Evolutionary conservation across 2,113 vertebrate species (phyloP), one percentile per base, ranked within the genome.

Genomic region (Colius striatus): DNA sequence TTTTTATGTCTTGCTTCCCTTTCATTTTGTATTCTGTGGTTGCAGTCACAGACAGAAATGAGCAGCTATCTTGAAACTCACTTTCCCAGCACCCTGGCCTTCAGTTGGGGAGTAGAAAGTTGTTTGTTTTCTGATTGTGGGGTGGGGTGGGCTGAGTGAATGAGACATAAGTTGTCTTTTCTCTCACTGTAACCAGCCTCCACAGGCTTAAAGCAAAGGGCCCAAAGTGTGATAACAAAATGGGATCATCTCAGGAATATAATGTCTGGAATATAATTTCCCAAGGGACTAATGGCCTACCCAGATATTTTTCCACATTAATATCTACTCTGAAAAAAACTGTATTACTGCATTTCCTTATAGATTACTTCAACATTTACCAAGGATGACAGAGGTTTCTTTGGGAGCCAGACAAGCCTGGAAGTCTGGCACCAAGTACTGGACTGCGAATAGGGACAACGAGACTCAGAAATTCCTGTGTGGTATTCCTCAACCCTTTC

Each of bases 1-100:
- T 96, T 92, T 97, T 94, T 94, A 92, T 93, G 92, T 96, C 89
- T 89, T 79, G 32, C 50, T 90, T 95, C 30, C 67, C 87, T 96
- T 97, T 96, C 43, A 92, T 95, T 97, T 96, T 84, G 80, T 84
- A 84, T 95, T 90, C 87, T 82, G 82, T 15, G 82, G 92, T 82
- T 91, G 87, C 75, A 89, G 89, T 87, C 53, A 65, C 58, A 87
- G 78, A 87, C 76, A 87, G 80, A 95, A 89, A 97, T 86, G 73
- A 97, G 92, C 77, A 89, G 60, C 91, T 87, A n/a, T 88, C 94
- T 77, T 58, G 32, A 84, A 96, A 80, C 30, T 80, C 51, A 13
- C 9, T 79, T 92, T 91, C 54, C 34, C 73, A 74, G n/a, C 23
- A 61, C 41, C 32, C 29, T 51, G 29, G 45, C 48, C 57, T 65